Evolutionary conservation across 1,140 invertebrate genomes (phyloP).

Genomic region (Mya arenaria): DNA sequence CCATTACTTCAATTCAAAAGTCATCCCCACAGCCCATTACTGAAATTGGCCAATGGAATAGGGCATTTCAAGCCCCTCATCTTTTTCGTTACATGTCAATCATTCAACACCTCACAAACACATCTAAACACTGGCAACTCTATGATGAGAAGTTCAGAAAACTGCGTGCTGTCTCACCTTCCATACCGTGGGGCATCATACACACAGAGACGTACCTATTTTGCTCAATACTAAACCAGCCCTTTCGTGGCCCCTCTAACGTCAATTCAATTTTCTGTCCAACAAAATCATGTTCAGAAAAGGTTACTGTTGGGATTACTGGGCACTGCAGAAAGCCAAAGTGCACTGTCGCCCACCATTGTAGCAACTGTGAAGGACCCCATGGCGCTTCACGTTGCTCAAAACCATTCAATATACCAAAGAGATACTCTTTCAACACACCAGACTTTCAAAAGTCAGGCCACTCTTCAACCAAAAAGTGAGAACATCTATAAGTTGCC

Average conservation of each 20-base stretch:
- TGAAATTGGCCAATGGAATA: no score
- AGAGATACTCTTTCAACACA: not conserved
- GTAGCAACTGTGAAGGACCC: not conserved
- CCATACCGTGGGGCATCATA: not conserved
- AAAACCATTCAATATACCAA: not conserved
- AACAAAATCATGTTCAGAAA: not conserved
- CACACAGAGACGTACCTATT: not conserved
- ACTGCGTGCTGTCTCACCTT: not conserved
- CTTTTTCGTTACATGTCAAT: conserved; percentile 21
- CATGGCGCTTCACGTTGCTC: not conserved
- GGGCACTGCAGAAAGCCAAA: not conserved
- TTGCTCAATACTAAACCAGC: not conserved
- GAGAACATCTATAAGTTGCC: not conserved
- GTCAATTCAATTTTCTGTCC: not conserved
- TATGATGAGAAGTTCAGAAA: conserved; percentile 23
- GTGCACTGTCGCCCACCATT: not conserved
- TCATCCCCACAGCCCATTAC: no score
- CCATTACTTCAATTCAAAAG: no score
- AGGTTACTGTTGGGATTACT: conserved; percentile 21
- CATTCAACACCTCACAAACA: conserved; percentile 5
- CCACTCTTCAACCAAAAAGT: not conserved
- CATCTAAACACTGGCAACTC: not conserved
- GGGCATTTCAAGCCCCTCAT: not conserved
- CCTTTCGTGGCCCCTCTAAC: not conserved
- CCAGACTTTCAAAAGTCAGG: not conserved